These are phyloP conservation scores for Mastomys coucha DNA, from an alignment of 2,113 vertebrate species.

Conservation along the genomic window DNA sequence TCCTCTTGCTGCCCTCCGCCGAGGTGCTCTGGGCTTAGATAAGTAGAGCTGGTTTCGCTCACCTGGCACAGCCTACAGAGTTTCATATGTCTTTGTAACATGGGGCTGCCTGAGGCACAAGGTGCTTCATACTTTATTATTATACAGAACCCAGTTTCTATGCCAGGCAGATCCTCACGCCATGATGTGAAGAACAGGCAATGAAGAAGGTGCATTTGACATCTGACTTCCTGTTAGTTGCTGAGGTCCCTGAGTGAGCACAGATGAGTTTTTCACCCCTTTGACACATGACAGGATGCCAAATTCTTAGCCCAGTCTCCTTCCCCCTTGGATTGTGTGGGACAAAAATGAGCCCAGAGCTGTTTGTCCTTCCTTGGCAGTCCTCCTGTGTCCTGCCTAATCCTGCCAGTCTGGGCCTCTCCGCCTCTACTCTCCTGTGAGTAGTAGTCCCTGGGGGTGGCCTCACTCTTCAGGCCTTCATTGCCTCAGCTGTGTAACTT, in stretches of 20 bases:
- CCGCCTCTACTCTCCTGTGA: rapidly evolving
- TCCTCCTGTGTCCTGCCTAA: neutral
- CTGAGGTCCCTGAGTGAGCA: neutral
- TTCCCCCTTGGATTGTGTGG: neutral
- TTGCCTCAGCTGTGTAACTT: neutral
- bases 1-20: rapidly evolving
- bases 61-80: neutral
- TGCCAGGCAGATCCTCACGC: neutral
- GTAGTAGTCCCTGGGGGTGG: rapidly evolving
- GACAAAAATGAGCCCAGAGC: neutral
- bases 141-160: neutral
- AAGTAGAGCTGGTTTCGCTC: neutral
- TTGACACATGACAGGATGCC: rapidly evolving
- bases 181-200: neutral
- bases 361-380: neutral
- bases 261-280: too few relatives aligned
- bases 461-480: neutral
- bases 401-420: neutral
- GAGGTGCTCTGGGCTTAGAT: neutral
- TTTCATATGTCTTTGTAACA: neutral
- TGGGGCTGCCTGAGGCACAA: neutral
- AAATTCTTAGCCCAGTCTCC: neutral
- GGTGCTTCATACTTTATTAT: neutral
- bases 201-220: rapidly evolving
- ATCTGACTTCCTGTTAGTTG: neutral